These are phyloP conservation scores for Diogma glabrata DNA, from an alignment of 2,888 invertebrate species.

Conservation along the genomic window DNA sequence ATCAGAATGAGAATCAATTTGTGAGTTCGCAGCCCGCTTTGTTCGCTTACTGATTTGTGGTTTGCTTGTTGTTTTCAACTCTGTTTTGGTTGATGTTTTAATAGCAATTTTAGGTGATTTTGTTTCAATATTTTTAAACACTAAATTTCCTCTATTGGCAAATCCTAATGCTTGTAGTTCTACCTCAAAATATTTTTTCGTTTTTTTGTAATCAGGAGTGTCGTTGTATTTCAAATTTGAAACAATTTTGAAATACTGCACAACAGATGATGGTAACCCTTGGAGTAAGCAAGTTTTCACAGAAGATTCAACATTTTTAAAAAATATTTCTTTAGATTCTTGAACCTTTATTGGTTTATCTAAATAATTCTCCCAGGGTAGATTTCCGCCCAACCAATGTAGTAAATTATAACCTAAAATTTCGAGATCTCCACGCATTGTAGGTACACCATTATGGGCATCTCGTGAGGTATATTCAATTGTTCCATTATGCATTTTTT, in stretches of 20 bases:
- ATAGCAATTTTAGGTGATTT: conserved; percentile 21
- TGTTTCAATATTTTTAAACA: conserved; percentile 36
- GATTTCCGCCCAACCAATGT: conserved; percentile 72
- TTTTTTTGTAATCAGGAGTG: conserved; percentile 60
- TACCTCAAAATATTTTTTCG: conserved; percentile 49
- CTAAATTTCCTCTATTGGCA: conserved; percentile 44
- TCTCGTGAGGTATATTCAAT: conserved; percentile 94
- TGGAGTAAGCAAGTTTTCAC: conserved; percentile 29
- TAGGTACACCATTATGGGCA: conserved; percentile 83
- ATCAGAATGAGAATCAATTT: conserved; percentile 8
- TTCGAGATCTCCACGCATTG: conserved; percentile 87
- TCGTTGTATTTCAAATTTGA: conserved; percentile 55
- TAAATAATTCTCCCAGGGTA: conserved; percentile 73
- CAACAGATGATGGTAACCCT: conserved; percentile 40
- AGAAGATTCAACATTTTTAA: conserved; percentile 38
- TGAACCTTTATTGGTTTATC: conserved; percentile 50
- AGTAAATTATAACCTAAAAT: conserved; percentile 88
- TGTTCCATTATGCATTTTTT: conserved; percentile 92
- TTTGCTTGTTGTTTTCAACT: not conserved
- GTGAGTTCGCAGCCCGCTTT: too few species aligned
- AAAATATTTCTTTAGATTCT: conserved; percentile 53
- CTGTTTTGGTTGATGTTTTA: conserved; percentile 6
- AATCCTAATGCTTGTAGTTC: conserved; percentile 53
- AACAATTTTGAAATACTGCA: conserved; percentile 56
- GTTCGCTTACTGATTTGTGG: not conserved